A percentile compares a stretch with the other conserved stretches of the same genome.
These are phyloP conservation scores for Lycocerus yunnanus DNA, from an alignment of 2,888 invertebrate species.

Conservation along the genomic window DNA sequence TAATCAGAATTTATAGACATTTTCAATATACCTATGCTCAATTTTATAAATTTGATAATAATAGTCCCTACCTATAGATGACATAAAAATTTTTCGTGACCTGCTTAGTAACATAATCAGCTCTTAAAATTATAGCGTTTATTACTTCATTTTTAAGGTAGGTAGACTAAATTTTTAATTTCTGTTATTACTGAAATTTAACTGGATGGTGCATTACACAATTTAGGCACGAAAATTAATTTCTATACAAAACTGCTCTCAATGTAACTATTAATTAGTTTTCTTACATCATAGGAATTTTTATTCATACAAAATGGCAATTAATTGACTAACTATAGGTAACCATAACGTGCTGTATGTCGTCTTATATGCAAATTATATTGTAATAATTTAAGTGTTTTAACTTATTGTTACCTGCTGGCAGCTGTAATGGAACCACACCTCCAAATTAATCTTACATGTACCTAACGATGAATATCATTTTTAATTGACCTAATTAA, in stretches of 20 bases:
- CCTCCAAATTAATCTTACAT: neutral
- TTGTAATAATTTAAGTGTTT: neutral
- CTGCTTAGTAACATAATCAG: neutral
- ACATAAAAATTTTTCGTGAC: neutral
- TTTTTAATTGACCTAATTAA: neutral
- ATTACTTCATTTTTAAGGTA: neutral
- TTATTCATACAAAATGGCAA: neutral
- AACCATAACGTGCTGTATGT: neutral
- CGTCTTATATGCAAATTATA: neutral
- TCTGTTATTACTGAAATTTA: neutral
- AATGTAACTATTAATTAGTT: neutral
- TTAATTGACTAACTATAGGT: neutral
- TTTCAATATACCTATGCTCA: neutral
- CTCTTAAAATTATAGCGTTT: neutral
- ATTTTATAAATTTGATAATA: neutral
- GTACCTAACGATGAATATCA: neutral
- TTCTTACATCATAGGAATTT: neutral
- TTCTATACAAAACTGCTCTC: neutral
- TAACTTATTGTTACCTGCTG: neutral
- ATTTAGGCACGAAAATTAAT: neutral
- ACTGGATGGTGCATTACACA: neutral
- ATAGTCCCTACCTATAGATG: neutral
- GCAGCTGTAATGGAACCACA: neutral
- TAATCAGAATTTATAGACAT: neutral
- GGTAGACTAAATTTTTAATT: neutral